Conservation (phyloP, 2,797 vertebrate species). For the Nannoperca obscura region DNA sequence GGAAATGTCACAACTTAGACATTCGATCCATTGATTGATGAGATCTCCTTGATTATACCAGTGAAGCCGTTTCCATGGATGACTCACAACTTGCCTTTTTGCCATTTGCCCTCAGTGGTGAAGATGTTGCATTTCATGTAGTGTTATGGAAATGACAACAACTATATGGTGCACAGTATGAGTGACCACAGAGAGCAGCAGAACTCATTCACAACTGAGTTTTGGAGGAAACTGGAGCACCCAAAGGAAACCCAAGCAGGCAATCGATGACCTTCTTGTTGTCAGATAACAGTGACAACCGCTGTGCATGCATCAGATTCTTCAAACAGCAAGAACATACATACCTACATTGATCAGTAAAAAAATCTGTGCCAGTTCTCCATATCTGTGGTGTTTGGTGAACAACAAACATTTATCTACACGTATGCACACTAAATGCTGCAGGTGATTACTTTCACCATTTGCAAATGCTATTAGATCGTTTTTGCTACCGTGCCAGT, state of each 20-base stretch:
- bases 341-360: background rate
- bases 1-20: constrained; percentile 29
- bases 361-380: no score
- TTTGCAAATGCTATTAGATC: constrained; percentile 49
- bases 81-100: constrained; percentile 25
- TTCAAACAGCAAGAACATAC: background rate
- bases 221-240: no score
- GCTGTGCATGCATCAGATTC: no score
- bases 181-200: no score
- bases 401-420: constrained; percentile 22
- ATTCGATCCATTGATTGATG: constrained; percentile 39
- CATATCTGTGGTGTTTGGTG: constrained; percentile 9
- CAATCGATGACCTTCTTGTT: no score
- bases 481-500: constrained; percentile 41
- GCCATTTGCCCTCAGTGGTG: constrained; percentile 3
- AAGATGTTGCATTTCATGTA: background rate
- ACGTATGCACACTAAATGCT: constrained; percentile 5
- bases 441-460: constrained; percentile 38
- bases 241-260: no score
- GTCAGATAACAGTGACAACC: no score
- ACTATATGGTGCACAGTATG: no score
- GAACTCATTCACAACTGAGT: no score
- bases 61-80: constrained; percentile 13
- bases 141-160: no score
- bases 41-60: constrained; percentile 9